Evolutionary conservation across 2,113 vertebrate species (phyloP).

Genomic region (Irena cyanogastra): DNA sequence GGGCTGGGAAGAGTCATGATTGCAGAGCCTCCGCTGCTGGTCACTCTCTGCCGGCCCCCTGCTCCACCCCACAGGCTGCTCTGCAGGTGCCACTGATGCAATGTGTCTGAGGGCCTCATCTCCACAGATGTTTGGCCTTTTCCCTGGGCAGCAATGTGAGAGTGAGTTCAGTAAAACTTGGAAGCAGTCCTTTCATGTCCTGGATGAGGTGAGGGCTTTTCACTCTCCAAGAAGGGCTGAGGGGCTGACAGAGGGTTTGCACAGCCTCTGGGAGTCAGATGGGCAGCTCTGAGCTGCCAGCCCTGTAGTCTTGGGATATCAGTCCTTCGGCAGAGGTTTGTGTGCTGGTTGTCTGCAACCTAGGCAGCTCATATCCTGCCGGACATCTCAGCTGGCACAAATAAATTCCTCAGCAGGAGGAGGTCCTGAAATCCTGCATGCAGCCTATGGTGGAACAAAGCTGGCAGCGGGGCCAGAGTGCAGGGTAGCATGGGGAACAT

Average conservation of each 20-base stretch:
- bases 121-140: not conserved
- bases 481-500: rapidly evolving
- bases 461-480: not conserved
- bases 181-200: not conserved
- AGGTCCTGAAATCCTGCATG: not conserved
- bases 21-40: not conserved
- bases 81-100: not conserved
- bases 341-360: not conserved
- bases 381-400: not conserved
- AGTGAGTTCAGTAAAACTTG: rapidly evolving
- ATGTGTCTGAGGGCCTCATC: not conserved
- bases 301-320: rapidly evolving
- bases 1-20: not conserved
- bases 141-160: not conserved
- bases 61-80: not conserved
- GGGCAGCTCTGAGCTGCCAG: not conserved
- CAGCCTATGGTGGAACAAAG: not conserved
- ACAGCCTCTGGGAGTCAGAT: not conserved
- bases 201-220: not conserved
- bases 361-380: not conserved
- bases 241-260: not conserved
- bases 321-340: not conserved
- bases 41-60: not conserved
- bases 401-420: not conserved
- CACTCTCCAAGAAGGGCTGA: not conserved